Percentiles rank a stretch among this genome's conserved stretches.
phyloP scores from a whole-genome alignment of 2,888 invertebrate species.

The Lithophane socia region DNA sequence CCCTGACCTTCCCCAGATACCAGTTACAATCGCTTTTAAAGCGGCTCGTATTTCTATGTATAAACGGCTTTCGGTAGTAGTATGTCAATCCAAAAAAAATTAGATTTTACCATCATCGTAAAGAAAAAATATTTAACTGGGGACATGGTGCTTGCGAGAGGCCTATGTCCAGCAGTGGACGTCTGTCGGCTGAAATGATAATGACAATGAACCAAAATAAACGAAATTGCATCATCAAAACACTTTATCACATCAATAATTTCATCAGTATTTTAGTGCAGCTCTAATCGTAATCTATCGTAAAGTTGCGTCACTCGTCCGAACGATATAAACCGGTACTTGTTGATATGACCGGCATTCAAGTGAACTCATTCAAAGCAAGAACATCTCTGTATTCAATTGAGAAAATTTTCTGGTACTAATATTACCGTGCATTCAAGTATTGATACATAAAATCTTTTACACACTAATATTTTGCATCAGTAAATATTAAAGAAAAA shows the following conservation, averaged over 20 bases:
- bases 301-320: constrained; percentile 18
- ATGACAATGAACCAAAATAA: not conserved
- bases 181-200: no score
- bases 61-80: no score
- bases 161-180: no score
- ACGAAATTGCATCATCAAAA: constrained; percentile 12
- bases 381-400: constrained; percentile 11
- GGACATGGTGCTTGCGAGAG: no score
- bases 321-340: constrained; percentile 20
- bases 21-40: no score
- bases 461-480: not conserved
- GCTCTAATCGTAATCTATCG: not conserved
- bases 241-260: constrained; percentile 3
- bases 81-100: no score
- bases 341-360: constrained; percentile 11
- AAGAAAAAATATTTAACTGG: no score
- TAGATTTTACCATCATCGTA: no score
- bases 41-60: no score
- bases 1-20: no score
- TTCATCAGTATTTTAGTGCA: constrained; percentile 26
- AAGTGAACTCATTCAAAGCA: constrained; percentile 11
- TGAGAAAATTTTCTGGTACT: not conserved
- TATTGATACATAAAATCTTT: not conserved
- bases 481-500: not conserved
- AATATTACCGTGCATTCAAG: not conserved